Evolutionary conservation across 2,113 vertebrate species (phyloP), one percentile per base, ranked within the genome.

Genomic region (Megaceryle torquata): DNA sequence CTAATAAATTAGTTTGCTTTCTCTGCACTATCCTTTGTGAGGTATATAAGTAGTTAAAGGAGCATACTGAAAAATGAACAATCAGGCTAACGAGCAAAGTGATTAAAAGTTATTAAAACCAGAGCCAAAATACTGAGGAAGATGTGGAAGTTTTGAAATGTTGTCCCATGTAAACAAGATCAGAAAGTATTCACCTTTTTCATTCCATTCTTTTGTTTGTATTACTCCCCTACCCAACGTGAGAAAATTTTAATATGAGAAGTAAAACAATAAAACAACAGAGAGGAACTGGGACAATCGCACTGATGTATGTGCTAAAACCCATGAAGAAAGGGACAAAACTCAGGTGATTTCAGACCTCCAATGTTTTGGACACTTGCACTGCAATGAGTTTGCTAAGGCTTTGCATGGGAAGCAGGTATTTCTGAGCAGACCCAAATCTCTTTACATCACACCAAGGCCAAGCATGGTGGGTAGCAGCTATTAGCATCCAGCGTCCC

Each of bases 1-100:
- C 91, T 96, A 93, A 96, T 94, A 96, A 96, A 97, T 94, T 92
- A 86, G 77, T 94, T 92, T 74, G 37, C 82, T 96, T 96, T 96
- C 63, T 60, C 56, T 89, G 53, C 63, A 88, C 61, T 72, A 35
- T 81, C 74, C 79, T 93, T 95, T 82, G 71, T 78, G 80, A 92
- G 93, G 81, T 93, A 85, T 85, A 46, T 87, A 92, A 93, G 86
- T 95, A 89, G 86, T 92, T 93, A 93, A 96, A 95, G 90, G 65
- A 93, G 17, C 31, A 92, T 64, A 75, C 69, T 93, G 69, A 93
- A 91, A 97, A 95, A 96, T 93, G 82, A 96, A 95, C 86, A 92
- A 79, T 90, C 82, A 82, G 74, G 48, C 74, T 95, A 91, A 93
- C 2, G 0, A 82, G 33, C 65, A 96, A 97, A 93, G 57, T 76